Percentiles rank a stretch among this genome's conserved stretches.
phyloP scores from a whole-genome alignment of 2,888 invertebrate species.

The Drosophila monieri region DNA sequence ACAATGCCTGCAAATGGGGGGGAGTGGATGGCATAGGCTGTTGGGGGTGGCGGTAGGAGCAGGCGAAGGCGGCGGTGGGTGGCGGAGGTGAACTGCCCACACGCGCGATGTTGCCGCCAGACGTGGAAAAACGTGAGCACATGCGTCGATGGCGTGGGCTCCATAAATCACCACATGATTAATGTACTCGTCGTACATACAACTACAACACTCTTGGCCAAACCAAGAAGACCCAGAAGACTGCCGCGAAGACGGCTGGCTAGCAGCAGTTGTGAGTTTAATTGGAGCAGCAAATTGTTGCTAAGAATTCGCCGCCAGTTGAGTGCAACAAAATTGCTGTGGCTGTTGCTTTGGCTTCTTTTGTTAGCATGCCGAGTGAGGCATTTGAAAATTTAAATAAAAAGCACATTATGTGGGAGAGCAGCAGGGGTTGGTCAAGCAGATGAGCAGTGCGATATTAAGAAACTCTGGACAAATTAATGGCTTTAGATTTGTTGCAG shows the following conservation, averaged over 20 bases:
- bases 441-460: slow-evolving; percentile 61
- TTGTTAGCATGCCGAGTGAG: slow-evolving; percentile 15
- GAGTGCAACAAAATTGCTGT: slow-evolving; percentile 53
- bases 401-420: slow-evolving; percentile 37
- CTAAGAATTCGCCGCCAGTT: slow-evolving; percentile 69
- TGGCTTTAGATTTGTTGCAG: slow-evolving; percentile 37
- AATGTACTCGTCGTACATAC: slow-evolving; percentile 43
- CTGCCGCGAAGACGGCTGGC: not conserved
- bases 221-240: slow-evolving; percentile 17
- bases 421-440: slow-evolving; percentile 59
- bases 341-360: slow-evolving; percentile 19
- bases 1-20: slow-evolving; percentile 17
- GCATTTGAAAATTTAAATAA: slow-evolving; percentile 41
- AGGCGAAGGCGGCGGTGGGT: slow-evolving; percentile 2
- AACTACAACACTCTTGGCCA: slow-evolving; percentile 54
- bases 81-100: slow-evolving; percentile 34
- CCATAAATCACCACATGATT: slow-evolving; percentile 75
- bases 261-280: slow-evolving; percentile 46
- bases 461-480: slow-evolving; percentile 62
- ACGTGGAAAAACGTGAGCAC: slow-evolving; percentile 43
- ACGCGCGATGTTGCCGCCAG: slow-evolving; percentile 32
- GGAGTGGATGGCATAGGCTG: not conserved
- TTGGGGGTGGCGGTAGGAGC: not conserved
- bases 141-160: slow-evolving; percentile 64
- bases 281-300: slow-evolving; percentile 78